Evolutionary conservation across 2,113 vertebrate species (phyloP), one percentile per base, ranked within the genome.

Genomic region (Oenanthe melanoleuca): DNA sequence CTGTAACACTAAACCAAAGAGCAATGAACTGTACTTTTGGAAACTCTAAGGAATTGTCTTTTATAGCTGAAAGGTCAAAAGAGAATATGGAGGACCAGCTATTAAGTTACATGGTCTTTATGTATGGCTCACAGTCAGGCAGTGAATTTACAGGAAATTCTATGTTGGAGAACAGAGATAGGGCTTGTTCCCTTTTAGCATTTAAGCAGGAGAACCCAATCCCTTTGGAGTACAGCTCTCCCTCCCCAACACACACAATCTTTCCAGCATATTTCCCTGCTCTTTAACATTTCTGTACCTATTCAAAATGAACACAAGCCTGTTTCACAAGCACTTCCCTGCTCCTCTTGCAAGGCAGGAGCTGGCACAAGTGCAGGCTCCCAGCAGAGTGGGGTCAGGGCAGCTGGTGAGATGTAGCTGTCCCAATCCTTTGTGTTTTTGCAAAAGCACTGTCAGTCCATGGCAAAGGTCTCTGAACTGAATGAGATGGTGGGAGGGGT

Each of bases 1-100:
- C 52, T 84, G 78, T 93, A 96, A 95, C 88, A 75, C 85, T 88
- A 93, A 94, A 81, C 63, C 70, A 96, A 95, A 96, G 82, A 92
- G 86, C 86, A 97, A 65, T 93, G 89, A 97, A 95, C 93, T 96
- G 79, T 91, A 96, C 93, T 74, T 97, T 95, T 67, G 45, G 91
- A 96, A 94, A 95, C 88, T 77, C 97, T 53, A 89, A 94, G 91
- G 97, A 97, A 97, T 95, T 97, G 89, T 72, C 89, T 97, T 97
- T 97, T 97, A 93, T 77, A 95, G 84, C 85, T 63, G 71, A 96
- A 91, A 97, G 93, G 93, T 92, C 95, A 93, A 88, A 95, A 86
- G 72, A 75, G 72, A 91, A 95, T 91, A 95, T 96, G 93, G 91
- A 96, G 86, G 91, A 96, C 23, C 45, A 94, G 72, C 92, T 97